Conservation (phyloP, 1,140 invertebrate genomes). For the Druon quercuslanigerum region DNA sequence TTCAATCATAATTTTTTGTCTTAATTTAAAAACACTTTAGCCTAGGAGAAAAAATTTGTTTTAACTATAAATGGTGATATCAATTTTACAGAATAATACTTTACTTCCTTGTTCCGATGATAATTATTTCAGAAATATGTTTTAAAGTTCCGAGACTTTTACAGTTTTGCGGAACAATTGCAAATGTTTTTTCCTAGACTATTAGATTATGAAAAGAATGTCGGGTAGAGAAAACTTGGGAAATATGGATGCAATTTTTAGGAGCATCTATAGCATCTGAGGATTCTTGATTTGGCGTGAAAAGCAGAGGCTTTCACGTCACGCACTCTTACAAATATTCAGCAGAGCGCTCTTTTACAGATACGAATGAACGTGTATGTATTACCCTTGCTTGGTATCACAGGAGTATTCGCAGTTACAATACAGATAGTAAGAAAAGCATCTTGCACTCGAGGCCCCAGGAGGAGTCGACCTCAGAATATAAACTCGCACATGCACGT, state of each 20-base stretch:
- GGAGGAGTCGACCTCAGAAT: constrained; percentile 33
- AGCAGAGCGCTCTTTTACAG: background rate
- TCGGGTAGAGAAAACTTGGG: background rate
- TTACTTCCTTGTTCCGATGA: too few species aligned
- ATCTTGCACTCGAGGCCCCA: constrained; percentile 43
- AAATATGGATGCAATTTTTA: constrained; percentile 10
- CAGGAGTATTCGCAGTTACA: constrained; percentile 9
- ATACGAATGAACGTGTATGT: background rate
- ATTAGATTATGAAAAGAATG: background rate
- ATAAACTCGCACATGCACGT: constrained; percentile 31
- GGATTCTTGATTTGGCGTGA: constrained; percentile 21
- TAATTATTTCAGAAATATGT: too few species aligned
- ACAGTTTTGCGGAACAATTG: too few species aligned
- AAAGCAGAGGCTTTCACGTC: constrained; percentile 30
- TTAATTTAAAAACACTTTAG: too few species aligned
- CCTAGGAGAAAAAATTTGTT: too few species aligned
- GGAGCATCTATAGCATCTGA: background rate
- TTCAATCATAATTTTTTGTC: too few species aligned
- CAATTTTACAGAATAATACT: too few species aligned
- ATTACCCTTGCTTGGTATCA: constrained; percentile 6
- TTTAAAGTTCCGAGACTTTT: too few species aligned
- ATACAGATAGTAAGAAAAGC: constrained; percentile 50
- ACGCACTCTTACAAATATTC: constrained; percentile 19
- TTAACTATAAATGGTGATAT: too few species aligned
- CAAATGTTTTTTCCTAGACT: background rate